Evolutionary conservation across 2,113 vertebrate species (phyloP).

Genomic region (Crocuta crocuta): DNA sequence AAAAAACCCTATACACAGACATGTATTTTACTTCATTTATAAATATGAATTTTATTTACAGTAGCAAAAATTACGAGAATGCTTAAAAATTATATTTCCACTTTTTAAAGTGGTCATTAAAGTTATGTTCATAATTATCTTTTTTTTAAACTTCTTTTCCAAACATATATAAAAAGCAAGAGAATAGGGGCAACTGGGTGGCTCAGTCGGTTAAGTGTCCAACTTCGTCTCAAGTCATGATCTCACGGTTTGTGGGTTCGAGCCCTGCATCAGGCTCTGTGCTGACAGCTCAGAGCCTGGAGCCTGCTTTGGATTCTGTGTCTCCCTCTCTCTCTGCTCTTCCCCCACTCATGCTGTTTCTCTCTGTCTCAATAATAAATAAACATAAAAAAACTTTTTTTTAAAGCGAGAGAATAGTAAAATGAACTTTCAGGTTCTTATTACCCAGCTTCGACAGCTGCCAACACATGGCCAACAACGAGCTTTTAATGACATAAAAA

Average conservation of each 20-base stretch:
- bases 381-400: too few species aligned
- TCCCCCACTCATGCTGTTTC: too few species aligned
- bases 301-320: too few species aligned
- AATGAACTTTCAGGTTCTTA: background rate
- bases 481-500: background rate
- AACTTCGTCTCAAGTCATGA: too few species aligned
- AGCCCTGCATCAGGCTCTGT: too few species aligned
- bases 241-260: too few species aligned
- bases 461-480: background rate
- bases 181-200: background rate
- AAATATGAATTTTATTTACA: conserved; percentile 31
- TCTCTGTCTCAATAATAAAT: too few species aligned
- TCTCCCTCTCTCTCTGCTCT: too few species aligned
- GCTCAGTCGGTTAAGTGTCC: too few species aligned
- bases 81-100: background rate
- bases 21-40: background rate
- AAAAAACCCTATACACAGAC: background rate
- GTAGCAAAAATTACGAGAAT: conserved; percentile 34
- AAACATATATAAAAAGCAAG: background rate
- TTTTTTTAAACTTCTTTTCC: background rate
- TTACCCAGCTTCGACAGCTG: background rate
- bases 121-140: conserved; percentile 19
- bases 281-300: too few species aligned
- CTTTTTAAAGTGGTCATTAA: background rate
- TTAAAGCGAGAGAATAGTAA: background rate